Conservation (phyloP, 2,888 invertebrate species). For the Cremastinae sp. region DNA sequence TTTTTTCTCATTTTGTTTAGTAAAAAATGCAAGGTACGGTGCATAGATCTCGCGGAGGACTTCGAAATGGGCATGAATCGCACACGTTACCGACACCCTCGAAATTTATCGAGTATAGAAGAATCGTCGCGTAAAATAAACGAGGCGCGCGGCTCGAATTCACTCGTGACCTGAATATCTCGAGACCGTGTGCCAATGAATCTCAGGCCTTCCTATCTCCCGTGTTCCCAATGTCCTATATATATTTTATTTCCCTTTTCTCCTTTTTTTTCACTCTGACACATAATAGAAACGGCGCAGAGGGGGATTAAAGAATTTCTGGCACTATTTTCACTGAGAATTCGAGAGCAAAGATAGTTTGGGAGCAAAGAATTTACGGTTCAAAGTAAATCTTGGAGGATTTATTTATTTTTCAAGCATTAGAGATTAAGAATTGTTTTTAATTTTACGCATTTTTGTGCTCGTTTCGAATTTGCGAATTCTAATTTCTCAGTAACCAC, state of each 20-base stretch:
- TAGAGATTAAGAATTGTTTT: too few species aligned
- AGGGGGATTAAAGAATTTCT: slow-evolving; percentile 23
- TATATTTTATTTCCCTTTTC: not conserved
- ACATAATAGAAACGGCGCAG: slow-evolving; percentile 31
- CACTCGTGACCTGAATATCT: slow-evolving; percentile 51
- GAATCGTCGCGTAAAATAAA: slow-evolving; percentile 63
- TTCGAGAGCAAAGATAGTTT: not conserved
- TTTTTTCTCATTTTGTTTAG: too few species aligned
- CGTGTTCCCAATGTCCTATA: not conserved
- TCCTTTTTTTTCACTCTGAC: not conserved
- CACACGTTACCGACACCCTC: slow-evolving; percentile 53
- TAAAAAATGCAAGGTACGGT: too few species aligned
- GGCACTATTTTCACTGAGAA: slow-evolving; percentile 8
- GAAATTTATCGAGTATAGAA: slow-evolving; percentile 67
- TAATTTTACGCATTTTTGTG: too few species aligned
- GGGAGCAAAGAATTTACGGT: not conserved
- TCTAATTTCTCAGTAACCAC: too few species aligned
- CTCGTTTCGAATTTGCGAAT: too few species aligned
- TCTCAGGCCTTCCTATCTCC: slow-evolving; percentile 13
- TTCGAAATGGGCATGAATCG: slow-evolving; percentile 43
- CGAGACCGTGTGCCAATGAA: slow-evolving; percentile 39
- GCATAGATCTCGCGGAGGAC: slow-evolving; percentile 16
- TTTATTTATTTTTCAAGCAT: not conserved
- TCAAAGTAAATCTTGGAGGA: not conserved
- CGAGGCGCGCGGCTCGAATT: slow-evolving; percentile 47